Base-by-base conservation (phyloP, 2,113 vertebrate species). In the Micromys minutus region DNA sequence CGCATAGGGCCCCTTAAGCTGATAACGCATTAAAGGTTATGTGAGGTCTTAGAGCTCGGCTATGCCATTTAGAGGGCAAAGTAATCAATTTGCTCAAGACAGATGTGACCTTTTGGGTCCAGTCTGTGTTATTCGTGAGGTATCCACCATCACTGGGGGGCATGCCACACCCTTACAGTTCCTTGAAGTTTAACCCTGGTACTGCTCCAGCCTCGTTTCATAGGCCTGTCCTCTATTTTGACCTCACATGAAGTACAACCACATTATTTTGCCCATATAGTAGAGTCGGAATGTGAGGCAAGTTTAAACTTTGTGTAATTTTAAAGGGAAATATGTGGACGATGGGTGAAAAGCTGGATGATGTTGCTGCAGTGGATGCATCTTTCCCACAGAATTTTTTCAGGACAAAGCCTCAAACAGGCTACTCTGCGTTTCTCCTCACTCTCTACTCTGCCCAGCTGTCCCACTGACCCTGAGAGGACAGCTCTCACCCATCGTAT, bases 221-320 rank as follows among this genome's bases (percentile, higher is more conserved):
- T 4, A 45, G 11, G 24, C 5, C 69, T 92, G 24, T 36, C 21
- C n/a, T 75, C 39, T 26, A 47, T 50, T 87, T 77, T 74, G 76
- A 71, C 11, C 59, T 95, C 42, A 19, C 7, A 5, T 21, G 17
- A 55, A 29, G n/a, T 52, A 80, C 61, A 72, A 39, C 90, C 13
- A 5, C 36, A 63, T 52, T 90, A 80, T 75, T 83, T 69, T 47
- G 24, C n/a, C 39, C 34, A 75, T 9, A n/a, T 2, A 63, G 47
- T 39, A 72, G 50, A 63, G 87, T 80, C 29, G 22, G 45, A 59
- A 45, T 52, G 17, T 74, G 47, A 94, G 24, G 13, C n/a, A 84
- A 87, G 85, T 89, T 93, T 94, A 15, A 57, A 88, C 71, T 69
- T 71, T 61, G 39, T 3, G n/a, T 55, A 87, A 39, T 84, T 91